Base-by-base conservation (phyloP, 2,888 invertebrate species). In the Maniola hyperantus region DNA sequence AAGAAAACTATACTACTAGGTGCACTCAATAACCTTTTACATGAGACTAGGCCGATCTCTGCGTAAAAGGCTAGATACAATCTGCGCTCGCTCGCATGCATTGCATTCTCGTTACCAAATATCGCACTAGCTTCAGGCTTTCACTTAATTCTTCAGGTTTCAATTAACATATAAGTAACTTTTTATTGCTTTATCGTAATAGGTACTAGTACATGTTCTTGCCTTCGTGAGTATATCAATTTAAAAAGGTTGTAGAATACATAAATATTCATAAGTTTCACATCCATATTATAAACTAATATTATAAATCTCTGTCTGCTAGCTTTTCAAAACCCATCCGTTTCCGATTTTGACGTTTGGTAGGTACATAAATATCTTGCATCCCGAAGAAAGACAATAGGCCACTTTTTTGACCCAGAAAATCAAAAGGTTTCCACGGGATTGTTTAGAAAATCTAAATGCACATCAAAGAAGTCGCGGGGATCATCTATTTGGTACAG, bases 21-120 rank as follows among this genome's bases (percentile, higher is more conserved):
- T 73, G 75, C 67, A 72, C 77, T 74, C 74, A 73, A 73, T 76
- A n/a, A 74, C 75, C 76, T 73, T 73, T 67, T 71, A 71, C 73
- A 68, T 65, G 75, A 72, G 71, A 71, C 72, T 73, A 70, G 74
- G 70, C 71, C 67, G 71, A 65, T 71, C 68, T 64, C 68, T 54
- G 64, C 74, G 68, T 76, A 76, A 74, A 76, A 68, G 76, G 76
- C 44, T 53, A 55, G 39, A 51, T 70, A 67, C 72, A 72, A 75
- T 74, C 71, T 71, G 71, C 69, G 69, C 70, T 73, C 67, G 64
- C n/a, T n/a, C 67, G 64, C 70, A 70, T 72, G 66, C 64, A 51
- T 60, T 46, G 69, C 71, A 72, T 72, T 66, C 66, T 61, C 65
- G 53, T 66, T 69, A 72, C 75, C 72, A 71, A 74, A 76, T 72